Evolutionary conservation across 2,113 vertebrate species (phyloP).

Genomic region (Scatophagus argus): DNA sequence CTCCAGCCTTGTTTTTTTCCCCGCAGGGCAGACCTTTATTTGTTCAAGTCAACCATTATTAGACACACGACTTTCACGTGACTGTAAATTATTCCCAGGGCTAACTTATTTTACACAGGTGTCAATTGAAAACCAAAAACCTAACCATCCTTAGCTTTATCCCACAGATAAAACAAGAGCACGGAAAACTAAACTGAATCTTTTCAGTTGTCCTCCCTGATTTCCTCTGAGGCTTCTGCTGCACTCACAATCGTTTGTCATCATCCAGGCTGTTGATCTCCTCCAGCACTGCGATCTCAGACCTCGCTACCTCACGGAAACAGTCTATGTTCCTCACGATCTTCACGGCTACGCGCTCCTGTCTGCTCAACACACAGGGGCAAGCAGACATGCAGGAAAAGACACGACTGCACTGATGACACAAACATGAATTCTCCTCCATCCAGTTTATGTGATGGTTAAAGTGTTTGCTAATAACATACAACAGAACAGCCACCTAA

Average conservation of each 20-base stretch:
- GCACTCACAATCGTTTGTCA: constrained; percentile 84
- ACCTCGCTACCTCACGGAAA: constrained; percentile 91
- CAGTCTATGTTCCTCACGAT: constrained; percentile 93
- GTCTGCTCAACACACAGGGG: constrained; percentile 80
- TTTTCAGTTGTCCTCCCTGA: not conserved
- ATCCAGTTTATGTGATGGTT: not conserved
- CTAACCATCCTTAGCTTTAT: too few species aligned
- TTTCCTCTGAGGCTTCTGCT: not conserved
- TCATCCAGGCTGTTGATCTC: constrained; percentile 91
- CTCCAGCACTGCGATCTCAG: constrained; percentile 93
- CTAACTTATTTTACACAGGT: too few species aligned
- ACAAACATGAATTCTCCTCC: not conserved
- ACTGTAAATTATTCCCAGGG: too few species aligned
- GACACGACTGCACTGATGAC: not conserved
- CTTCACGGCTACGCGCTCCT: constrained; percentile 91
- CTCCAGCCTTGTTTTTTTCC: too few species aligned
- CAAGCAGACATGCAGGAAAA: not conserved
- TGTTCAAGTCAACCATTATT: too few species aligned
- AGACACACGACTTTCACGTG: too few species aligned
- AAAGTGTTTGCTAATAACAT: not conserved
- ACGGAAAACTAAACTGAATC: not conserved
- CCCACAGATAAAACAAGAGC: not conserved
- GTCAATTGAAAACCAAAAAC: too few species aligned
- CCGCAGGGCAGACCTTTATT: too few species aligned
- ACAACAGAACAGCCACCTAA: not conserved